Conservation (phyloP, 2,113 vertebrate species). For the Platichthys flesus region DNA sequence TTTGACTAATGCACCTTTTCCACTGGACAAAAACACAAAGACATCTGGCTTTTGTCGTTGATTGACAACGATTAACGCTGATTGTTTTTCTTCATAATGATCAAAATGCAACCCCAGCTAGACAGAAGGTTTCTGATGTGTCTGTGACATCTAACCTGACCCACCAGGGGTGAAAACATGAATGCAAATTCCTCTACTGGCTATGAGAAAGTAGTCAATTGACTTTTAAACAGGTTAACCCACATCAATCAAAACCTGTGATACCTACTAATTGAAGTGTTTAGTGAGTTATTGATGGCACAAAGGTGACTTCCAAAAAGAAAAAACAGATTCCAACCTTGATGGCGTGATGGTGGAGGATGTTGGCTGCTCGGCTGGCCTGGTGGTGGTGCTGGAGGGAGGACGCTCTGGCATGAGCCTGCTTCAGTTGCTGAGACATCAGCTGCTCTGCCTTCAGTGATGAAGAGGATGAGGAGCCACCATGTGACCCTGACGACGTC, state of each 20-base stretch:
- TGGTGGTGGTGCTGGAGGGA: conserved; percentile 78
- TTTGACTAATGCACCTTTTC: not conserved
- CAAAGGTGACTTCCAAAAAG: not conserved
- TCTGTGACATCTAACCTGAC: no score
- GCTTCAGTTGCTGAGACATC: conserved; percentile 82
- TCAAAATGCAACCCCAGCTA: no score
- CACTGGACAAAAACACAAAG: no score
- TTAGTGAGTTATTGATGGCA: no score
- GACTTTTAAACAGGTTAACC: no score
- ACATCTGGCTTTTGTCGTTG: no score
- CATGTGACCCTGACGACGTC: conserved; percentile 78
- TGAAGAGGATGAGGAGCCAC: conserved; percentile 73
- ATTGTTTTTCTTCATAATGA: not conserved
- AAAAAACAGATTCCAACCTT: conserved; percentile 80
- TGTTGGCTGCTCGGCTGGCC: conserved; percentile 80
- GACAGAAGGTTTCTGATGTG: no score
- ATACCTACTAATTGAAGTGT: no score
- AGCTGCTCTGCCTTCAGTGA: conserved; percentile 76
- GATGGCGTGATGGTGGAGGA: conserved; percentile 87
- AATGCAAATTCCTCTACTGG: not conserved
- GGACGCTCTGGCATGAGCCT: conserved; percentile 73
- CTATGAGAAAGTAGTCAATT: not conserved
- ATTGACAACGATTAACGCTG: not conserved
- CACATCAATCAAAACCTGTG: no score
- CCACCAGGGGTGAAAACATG: not conserved